Base-by-base conservation (phyloP, 2,888 invertebrate genomes). In the Spicauda simplicius region DNA sequence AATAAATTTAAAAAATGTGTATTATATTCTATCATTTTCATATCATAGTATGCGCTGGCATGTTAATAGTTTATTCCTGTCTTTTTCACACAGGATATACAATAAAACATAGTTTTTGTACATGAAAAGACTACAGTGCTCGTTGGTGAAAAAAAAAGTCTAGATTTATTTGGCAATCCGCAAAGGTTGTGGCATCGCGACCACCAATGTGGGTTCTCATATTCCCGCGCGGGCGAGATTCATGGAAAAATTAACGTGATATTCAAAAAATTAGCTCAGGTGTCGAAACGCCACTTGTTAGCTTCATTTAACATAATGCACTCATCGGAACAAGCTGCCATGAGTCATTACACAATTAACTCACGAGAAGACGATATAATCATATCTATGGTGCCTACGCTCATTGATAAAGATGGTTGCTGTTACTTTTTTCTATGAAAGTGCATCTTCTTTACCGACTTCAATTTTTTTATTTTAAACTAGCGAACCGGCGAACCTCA, bases 201-300 rank as follows among this genome's bases (percentile, higher is more conserved):
- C 91, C 91, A 91, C 90, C 90, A 76, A 76, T 74, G 77, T 78
- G 70, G 84, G 83, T 63, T 85, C 85, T 91, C 91, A 82, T 76
- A 77, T 91, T 91, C 82, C 89, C 80, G 71, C 71, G 73, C 52
- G 69, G 72, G 69, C 81, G 72, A 78, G 77, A 77, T 91, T 89
- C 91, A 78, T 77, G 80, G 91, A 89, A 90, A 85, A 81, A 78
- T 76, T 77, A 76, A 84, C 81, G 80, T 81, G 82, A 88, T 78
- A 78, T 77, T 78, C 83, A 80, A 80, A 80, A 81, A 86, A 86
- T 87, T 84, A 81, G 83, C 77, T 80, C 80, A 80, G 80, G 83
- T 86, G 85, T 82, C 83, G 80, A 80, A 82, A 82, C 71, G 70
- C 73, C 72, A 76, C 80, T 73, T 79, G 76, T 77, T 78, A 80